Conservation (phyloP, 2,113 vertebrate species). For the Eudyptes chrysolophus region DNA sequence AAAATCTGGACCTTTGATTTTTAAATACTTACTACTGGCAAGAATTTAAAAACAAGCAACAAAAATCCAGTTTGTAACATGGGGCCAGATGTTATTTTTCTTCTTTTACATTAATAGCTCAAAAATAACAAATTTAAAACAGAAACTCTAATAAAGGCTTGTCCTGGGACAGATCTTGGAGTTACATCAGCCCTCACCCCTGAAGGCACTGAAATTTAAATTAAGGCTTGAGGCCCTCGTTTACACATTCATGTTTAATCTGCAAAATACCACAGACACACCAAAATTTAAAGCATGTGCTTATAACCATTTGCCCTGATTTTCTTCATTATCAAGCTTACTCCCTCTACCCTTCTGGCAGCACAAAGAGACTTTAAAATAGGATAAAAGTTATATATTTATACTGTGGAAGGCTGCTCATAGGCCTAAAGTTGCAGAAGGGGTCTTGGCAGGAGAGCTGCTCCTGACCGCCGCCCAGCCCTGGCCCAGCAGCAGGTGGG, state of each 20-base stretch:
- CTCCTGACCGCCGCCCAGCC: not conserved
- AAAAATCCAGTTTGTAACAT: not conserved
- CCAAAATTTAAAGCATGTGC: not conserved
- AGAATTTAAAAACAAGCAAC: not conserved
- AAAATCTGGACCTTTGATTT: conserved; percentile 32
- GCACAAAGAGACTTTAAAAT: not conserved
- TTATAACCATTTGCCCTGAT: not conserved
- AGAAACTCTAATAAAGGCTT: not conserved
- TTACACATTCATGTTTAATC: not conserved
- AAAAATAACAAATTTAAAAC: not conserved
- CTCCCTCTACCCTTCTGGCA: not conserved
- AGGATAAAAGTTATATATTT: not conserved
- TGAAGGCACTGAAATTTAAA: not conserved
- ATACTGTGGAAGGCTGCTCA: not conserved
- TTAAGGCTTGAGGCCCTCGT: not conserved
- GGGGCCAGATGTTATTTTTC: not conserved
- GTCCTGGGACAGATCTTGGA: not conserved
- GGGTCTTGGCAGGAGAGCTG: not conserved
- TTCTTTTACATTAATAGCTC: not conserved
- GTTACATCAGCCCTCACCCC: not conserved
- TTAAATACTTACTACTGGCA: conserved; percentile 21
- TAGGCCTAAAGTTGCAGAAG: not conserved
- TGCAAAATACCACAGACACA: not conserved
- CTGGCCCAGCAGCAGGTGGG: accelerated
- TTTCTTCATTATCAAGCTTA: not conserved